A percentile compares a stretch with the other conserved stretches of the same genome.
Conservation (phyloP, 2,888 invertebrate genomes). For the Kuschelorhynchus macadamiae region DNA sequence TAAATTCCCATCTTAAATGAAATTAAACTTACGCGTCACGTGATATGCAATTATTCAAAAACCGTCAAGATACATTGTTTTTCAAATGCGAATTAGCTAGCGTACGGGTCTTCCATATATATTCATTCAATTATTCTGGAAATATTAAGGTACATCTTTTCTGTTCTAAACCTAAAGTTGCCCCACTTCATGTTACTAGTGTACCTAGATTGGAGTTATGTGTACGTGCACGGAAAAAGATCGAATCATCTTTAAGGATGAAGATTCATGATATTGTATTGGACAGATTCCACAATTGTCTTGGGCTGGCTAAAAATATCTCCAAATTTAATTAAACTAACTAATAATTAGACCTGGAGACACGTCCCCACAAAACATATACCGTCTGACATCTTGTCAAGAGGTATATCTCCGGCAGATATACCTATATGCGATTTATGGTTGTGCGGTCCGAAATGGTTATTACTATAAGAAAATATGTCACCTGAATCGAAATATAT, state of each 20-base stretch:
- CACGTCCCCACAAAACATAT: not conserved
- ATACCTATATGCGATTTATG: not conserved
- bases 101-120: not conserved
- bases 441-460: not conserved
- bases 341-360: too few species aligned
- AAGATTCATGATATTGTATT: too few species aligned
- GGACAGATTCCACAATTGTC: conserved; percentile 39
- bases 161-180: not conserved
- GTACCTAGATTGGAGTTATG: not conserved
- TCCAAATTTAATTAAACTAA: too few species aligned
- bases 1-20: not conserved
- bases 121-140: not conserved
- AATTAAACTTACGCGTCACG: not conserved
- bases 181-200: not conserved
- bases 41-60: not conserved
- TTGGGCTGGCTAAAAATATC: conserved; percentile 42
- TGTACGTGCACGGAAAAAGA: not conserved
- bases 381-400: too few species aligned
- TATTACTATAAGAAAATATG: not conserved
- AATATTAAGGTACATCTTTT: not conserved
- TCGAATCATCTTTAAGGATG: too few species aligned
- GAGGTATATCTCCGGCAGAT: not conserved
- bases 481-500: not conserved
- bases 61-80: not conserved
- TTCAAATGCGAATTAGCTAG: not conserved